These are phyloP conservation scores for Drosophila colorata DNA, from an alignment of 2,888 invertebrate species.

Conservation along the genomic window DNA sequence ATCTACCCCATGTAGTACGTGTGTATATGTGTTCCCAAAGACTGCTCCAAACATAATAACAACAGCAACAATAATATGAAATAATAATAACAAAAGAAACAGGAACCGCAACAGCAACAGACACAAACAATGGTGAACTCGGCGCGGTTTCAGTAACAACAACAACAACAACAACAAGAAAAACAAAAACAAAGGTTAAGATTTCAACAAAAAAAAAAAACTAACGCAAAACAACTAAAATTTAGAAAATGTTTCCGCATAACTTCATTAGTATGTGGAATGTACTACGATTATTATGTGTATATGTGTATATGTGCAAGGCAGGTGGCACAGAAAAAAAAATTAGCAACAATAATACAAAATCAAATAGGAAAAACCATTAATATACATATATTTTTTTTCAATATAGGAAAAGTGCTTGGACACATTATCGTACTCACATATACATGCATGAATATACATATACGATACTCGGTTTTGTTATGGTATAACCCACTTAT, in stretches of 20 bases:
- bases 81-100: slow-evolving; percentile 12
- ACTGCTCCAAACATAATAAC: slow-evolving; percentile 56
- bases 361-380: slow-evolving; percentile 11
- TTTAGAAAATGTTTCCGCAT: slow-evolving; percentile 59
- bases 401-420: neutral
- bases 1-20: slow-evolving; percentile 8
- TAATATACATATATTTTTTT: slow-evolving; percentile 5
- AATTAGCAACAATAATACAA: slow-evolving; percentile 8
- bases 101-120: slow-evolving; percentile 12
- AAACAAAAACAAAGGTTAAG: neutral
- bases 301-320: neutral
- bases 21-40: slow-evolving; percentile 63
- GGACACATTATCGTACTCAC: neutral
- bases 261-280: slow-evolving; percentile 60
- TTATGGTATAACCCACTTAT: slow-evolving; percentile 39
- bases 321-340: slow-evolving; percentile 9
- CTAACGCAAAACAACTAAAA: slow-evolving; percentile 3
- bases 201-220: slow-evolving; percentile 7
- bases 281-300: slow-evolving; percentile 28
- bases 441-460: neutral
- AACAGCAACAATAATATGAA: slow-evolving; percentile 14
- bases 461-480: slow-evolving; percentile 4
- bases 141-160: slow-evolving; percentile 47
- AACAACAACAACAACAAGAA: slow-evolving; percentile 14
- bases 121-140: slow-evolving; percentile 25